Percentiles rank a stretch among this genome's conserved stretches.
phyloP scores from a whole-genome alignment of 1,140 invertebrate genomes.

The Akabosia matsudoensis region DNA sequence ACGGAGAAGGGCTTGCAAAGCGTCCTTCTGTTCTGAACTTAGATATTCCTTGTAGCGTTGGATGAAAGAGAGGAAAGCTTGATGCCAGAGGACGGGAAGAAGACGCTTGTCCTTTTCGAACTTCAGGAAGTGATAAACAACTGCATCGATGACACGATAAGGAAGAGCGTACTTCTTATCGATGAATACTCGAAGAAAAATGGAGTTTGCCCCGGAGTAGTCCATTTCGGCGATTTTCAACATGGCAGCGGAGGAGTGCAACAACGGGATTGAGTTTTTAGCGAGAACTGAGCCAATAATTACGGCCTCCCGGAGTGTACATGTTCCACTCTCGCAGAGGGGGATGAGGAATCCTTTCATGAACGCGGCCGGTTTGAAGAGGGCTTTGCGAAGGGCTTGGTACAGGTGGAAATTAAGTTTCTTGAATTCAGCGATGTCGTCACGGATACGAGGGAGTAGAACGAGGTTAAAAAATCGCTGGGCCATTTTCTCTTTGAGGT shows the following conservation, averaged over 20 bases:
- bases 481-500: slow-evolving; percentile 93
- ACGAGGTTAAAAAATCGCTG: slow-evolving; percentile 95
- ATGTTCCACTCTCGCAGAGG: slow-evolving; percentile 85
- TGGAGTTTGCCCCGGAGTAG: slow-evolving; percentile 94
- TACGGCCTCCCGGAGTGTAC: slow-evolving; percentile 90
- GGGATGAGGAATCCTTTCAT: slow-evolving; percentile 96
- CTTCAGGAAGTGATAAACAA: slow-evolving; percentile 93
- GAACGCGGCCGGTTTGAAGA: slow-evolving; percentile 97
- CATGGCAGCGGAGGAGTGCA: slow-evolving; percentile 94
- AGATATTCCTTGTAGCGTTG: slow-evolving; percentile 95
- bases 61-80: slow-evolving; percentile 87
- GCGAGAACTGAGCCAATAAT: slow-evolving; percentile 89
- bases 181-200: slow-evolving; percentile 89
- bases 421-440: slow-evolving; percentile 94
- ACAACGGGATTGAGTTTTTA: slow-evolving; percentile 87
- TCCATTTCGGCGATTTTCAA: slow-evolving; percentile 96
- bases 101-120: slow-evolving; percentile 77
- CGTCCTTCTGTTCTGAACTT: slow-evolving; percentile 85
- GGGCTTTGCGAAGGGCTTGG: slow-evolving; percentile 84
- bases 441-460: slow-evolving; percentile 83
- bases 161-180: slow-evolving; percentile 98
- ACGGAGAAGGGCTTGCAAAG: slow-evolving; percentile 71
- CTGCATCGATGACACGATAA: slow-evolving; percentile 88
- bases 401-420: slow-evolving; percentile 95
- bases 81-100: slow-evolving; percentile 95